Base-by-base conservation (phyloP, 2,113 vertebrate species). In the Neogobius melanostomus region DNA sequence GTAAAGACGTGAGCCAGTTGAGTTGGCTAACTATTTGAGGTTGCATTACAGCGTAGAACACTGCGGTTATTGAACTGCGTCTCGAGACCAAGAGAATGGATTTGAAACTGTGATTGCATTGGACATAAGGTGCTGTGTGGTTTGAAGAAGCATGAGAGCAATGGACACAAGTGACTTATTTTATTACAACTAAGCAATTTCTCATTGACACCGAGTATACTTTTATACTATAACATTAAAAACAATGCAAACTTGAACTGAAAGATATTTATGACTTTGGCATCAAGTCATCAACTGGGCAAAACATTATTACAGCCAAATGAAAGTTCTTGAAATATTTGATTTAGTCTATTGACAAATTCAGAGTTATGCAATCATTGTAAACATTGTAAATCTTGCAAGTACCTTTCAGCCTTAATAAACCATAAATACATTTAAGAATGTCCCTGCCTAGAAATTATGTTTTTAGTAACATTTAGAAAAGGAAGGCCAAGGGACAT, bases 101-200 rank as follows among this genome's bases (percentile, higher is more conserved):
- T 57, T 50, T n/a, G 12, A 45, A 54, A 44, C 5, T 44, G 36
- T 68, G 11, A 16, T 64, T 57, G 61, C 7, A 43, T 50, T 1
- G 11, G 17, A 59, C 47, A 68, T 47, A 6, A 63, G 11, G 3
- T 42, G 46, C 47, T 28, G 9, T 28, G 21, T 50, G 50, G n/a
- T 61, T 49, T 50, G 4, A 3, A 17, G n/a, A 63, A 28, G 8
- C 10, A 43, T 3, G 45, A 21, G 17, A 65, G 68, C 49, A 52
- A 4, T 49, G 17, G 54, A 44, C 3, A 1, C 45, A 1, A 73
- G 74, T 1, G 12, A 68, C 49, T 47, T 61, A 8, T 11, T 53
- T 21, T 12, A n/a, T 12, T 12, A 68, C 66, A 71, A 59, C 66
- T 66, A 50, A 60, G 76, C 61, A 53, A 36, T 36, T 36, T 36